Conservation (phyloP, 2,113 vertebrate species). For the Physeter macrocephalus region DNA sequence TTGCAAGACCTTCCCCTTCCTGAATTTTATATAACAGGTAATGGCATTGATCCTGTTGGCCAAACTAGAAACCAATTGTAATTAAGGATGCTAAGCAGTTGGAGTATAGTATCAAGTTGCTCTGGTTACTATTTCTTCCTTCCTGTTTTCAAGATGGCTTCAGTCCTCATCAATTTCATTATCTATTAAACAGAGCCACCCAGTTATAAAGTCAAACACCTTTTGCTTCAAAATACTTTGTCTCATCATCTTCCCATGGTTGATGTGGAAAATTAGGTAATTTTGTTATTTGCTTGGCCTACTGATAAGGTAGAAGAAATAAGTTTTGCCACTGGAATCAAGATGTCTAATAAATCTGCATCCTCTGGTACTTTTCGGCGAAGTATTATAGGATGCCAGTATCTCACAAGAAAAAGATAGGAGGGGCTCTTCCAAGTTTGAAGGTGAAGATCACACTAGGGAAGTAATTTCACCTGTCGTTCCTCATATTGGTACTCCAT, state of each 20-base stretch:
- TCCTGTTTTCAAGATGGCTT: background rate
- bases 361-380: background rate
- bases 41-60: background rate
- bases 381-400: background rate
- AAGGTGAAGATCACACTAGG: background rate
- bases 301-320: background rate
- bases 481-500: background rate
- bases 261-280: background rate
- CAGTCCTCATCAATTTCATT: background rate
- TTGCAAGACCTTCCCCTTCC: background rate
- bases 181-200: background rate
- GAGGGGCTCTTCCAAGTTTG: background rate
- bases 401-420: background rate
- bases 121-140: background rate
- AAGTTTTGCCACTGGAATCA: background rate
- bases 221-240: slow-evolving; percentile 13
- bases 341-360: background rate
- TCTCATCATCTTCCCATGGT: background rate
- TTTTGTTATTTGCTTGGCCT: background rate
- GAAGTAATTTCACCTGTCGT: background rate
- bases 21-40: slow-evolving; percentile 1
- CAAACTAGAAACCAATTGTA: background rate
- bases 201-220: background rate
- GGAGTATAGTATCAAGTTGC: background rate
- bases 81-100: background rate